Evolutionary conservation across 64 coral and sea anemone species (phyloP), one percentile per base, ranked within the genome.

Genomic region (Stylophora pistillata): DNA sequence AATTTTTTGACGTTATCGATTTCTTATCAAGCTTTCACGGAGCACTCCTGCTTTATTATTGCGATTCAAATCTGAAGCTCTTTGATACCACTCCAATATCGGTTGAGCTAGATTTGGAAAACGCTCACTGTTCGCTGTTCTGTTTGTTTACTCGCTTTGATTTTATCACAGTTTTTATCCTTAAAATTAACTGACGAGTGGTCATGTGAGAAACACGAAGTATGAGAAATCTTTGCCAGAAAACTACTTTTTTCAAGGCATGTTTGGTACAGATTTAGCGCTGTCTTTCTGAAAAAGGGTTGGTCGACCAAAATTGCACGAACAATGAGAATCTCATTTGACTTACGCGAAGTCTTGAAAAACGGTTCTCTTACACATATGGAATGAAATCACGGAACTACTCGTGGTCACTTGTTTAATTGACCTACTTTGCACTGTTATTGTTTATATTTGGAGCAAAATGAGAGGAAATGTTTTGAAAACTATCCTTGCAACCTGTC

Each of bases 401-500:
- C 21, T 68, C 64, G 10, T 5, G 9, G 20, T 25, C 64, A 68
- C 23, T 25, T 41, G 33, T 74, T 74, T 20, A 7, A 52, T 37
- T 13, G 26, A 74, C 30, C 2, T 74, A 13, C 5, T 4, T 33
- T 74, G 20, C 72, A 13, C 18, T 34, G 72, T 17, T 71, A 23
- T 76, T 76, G 41, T 76, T 79, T 58, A 29, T 25, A 29, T 57
- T 26, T 58, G 7, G 16, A 33, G 28, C 23, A 68, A 81, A 12
- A 47, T 4, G 37, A 7, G 37, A 47, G 25, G 3, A 31, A 81
- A 60, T 81, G 55, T 81, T 78, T 82, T 64, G 25, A 41, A 82
- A 81, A 64, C 31, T 59, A 82, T n/a, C 17, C 10, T 17, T 20
- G 31, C 23, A n/a, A 82, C 58, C 78, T 82, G 78, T 34, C 60